These are phyloP conservation scores for Scaeva pyrastri DNA, from an alignment of 2,888 invertebrate species.

Conservation along the genomic window DNA sequence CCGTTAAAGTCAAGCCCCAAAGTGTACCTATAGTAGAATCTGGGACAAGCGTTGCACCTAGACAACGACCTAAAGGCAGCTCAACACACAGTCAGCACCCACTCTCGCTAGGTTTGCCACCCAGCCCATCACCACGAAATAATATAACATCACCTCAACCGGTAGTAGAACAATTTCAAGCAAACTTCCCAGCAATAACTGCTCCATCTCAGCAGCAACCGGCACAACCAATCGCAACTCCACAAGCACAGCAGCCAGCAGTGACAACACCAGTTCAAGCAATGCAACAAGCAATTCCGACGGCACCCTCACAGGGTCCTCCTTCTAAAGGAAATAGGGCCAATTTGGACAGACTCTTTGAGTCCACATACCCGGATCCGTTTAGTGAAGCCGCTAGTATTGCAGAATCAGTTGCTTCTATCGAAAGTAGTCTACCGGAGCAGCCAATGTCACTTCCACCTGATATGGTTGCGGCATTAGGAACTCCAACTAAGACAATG, in stretches of 20 bases:
- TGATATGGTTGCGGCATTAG: slow-evolving; percentile 74
- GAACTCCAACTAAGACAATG: slow-evolving; percentile 81
- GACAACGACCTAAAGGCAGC: slow-evolving; percentile 91
- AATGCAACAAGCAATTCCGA: slow-evolving; percentile 70
- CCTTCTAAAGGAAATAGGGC: slow-evolving; percentile 43
- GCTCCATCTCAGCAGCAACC: slow-evolving; percentile 76
- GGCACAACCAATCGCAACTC: slow-evolving; percentile 75
- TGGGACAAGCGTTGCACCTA: slow-evolving; percentile 92
- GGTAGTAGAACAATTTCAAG: slow-evolving; percentile 83
- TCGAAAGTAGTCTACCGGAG: slow-evolving; percentile 66
- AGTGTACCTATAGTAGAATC: slow-evolving; percentile 85
- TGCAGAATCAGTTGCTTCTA: slow-evolving; percentile 74
- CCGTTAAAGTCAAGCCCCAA: slow-evolving; percentile 81
- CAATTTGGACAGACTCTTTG: slow-evolving; percentile 86
- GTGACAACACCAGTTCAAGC: slow-evolving; percentile 66
- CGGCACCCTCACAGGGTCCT: slow-evolving; percentile 63
- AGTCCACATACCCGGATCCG: slow-evolving; percentile 89
- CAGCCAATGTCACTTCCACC: slow-evolving; percentile 69
- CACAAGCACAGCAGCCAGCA: slow-evolving; percentile 72
- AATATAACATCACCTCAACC: slow-evolving; percentile 83
- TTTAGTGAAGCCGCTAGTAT: slow-evolving; percentile 85
- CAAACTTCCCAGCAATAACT: slow-evolving; percentile 82
- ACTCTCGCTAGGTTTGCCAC: slow-evolving; percentile 85
- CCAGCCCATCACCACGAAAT: slow-evolving; percentile 85
- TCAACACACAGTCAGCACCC: slow-evolving; percentile 83